Base-by-base conservation (phyloP, 2,888 invertebrate species). In the Sarcophaga variegata region DNA sequence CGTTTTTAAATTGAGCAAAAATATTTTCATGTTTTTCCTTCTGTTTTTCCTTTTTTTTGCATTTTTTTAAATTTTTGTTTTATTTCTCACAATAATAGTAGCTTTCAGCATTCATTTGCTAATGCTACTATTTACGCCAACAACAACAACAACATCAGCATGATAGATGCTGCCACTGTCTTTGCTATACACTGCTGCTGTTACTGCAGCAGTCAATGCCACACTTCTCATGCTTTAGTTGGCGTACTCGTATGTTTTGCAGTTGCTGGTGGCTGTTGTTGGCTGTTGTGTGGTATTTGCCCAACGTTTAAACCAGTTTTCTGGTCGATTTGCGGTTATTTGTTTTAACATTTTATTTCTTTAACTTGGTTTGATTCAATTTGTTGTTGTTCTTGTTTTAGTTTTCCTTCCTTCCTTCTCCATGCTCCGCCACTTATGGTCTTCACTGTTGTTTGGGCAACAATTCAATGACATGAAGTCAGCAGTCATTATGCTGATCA, bases 241-340 rank as follows among this genome's bases (percentile, higher is more conserved):
- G 54, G 12, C 12, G 14, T 17, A 22, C 22, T 22, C 22, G 22
- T 22, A 54, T 62, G n/a, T n/a, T 17, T 37, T 63, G 72, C 69
- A 49, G 78, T 74, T 79, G 66, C 74, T 71, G 80, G 71, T 63
- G 72, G 74, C 66, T 64, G 76, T 66, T 84, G 54, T 66, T 71
- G 25, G 62, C 77, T 80, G 76, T 74, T 64, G 69, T 47, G 62
- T 83, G 62, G 66, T 80, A 69, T 63, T 74, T 71, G 49, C 2
- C 54, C 17, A 62, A 64, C 49, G 79, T 71, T 74, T 76, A 79
- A 87, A 87, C 87, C 81, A 79, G 87, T 87, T 87, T 82, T 79
- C 81, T 82, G 84, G 81, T 79, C 87, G 87, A 79, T 84, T 87
- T 84, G 84, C 76, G 75, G 77, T 84, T 84, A 79, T 81, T 87